Percentiles rank a stretch among this genome's conserved stretches.
These are phyloP conservation scores for Ondatra zibethicus DNA, from an alignment of 2,113 vertebrate genomes.

Conservation along the genomic window DNA sequence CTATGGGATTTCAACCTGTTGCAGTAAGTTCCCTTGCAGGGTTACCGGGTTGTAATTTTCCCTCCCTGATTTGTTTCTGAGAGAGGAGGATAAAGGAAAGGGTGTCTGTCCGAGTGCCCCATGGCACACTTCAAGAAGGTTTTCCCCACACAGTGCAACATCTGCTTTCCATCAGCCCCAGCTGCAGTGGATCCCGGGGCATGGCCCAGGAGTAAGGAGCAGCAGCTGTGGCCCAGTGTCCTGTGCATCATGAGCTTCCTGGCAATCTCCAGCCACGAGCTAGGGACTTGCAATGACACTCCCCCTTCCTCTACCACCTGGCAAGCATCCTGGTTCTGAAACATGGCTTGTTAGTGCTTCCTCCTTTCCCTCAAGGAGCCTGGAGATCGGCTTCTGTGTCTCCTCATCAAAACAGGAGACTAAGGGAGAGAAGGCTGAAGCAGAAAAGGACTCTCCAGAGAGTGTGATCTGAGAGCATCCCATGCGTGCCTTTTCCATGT, in stretches of 20 bases:
- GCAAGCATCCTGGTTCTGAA: neutral
- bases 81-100: slow-evolving; percentile 49
- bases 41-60: slow-evolving; percentile 73
- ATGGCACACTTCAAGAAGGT: neutral
- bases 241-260: slow-evolving; percentile 47
- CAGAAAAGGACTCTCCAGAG: neutral
- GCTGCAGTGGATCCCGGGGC: neutral
- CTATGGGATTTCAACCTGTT: slow-evolving; percentile 74
- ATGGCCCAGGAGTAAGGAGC: neutral
- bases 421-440: neutral
- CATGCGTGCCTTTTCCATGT: neutral
- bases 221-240: slow-evolving; percentile 41
- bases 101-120: slow-evolving; percentile 1
- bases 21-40: slow-evolving; percentile 58
- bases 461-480: neutral
- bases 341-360: neutral
- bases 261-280: neutral
- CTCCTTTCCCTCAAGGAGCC: neutral
- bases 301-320: neutral
- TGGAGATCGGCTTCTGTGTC: neutral
- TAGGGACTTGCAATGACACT: neutral
- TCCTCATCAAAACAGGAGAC: neutral
- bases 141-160: slow-evolving; percentile 43
- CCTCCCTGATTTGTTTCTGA: slow-evolving; percentile 65
- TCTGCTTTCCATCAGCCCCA: slow-evolving; percentile 78